Conservation (phyloP, 2,888 invertebrate species). For the Oscheius myriophilus region DNA sequence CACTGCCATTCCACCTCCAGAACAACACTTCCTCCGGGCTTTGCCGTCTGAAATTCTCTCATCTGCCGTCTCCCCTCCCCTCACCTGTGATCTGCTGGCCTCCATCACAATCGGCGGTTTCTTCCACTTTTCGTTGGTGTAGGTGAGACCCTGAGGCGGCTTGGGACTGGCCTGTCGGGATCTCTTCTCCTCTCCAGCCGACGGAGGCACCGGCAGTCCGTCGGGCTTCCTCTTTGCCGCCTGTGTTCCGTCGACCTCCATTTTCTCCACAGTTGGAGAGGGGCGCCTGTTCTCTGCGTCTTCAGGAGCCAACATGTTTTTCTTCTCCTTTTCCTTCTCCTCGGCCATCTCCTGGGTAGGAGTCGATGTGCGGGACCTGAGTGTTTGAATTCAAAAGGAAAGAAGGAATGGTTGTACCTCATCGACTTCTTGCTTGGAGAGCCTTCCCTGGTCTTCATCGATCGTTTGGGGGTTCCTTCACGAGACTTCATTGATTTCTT, state of each 20-base stretch:
- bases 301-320: slow-evolving; percentile 34
- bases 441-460: slow-evolving; percentile 64
- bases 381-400: background rate
- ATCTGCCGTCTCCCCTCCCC: slow-evolving; percentile 7
- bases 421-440: slow-evolving; percentile 65
- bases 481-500: slow-evolving; percentile 51
- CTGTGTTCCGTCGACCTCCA: slow-evolving; percentile 45
- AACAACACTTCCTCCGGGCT: slow-evolving; percentile 58
- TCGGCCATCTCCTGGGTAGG: slow-evolving; percentile 60
- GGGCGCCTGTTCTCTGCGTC: slow-evolving; percentile 16
- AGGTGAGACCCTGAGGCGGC: slow-evolving; percentile 31
- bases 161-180: slow-evolving; percentile 45
- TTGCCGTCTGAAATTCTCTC: slow-evolving; percentile 49
- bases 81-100: slow-evolving; percentile 64
- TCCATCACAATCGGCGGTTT: slow-evolving; percentile 66
- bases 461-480: slow-evolving; percentile 52
- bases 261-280: slow-evolving; percentile 49
- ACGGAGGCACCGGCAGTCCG: slow-evolving; percentile 41
- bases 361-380: slow-evolving; percentile 63
- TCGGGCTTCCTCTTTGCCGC: slow-evolving; percentile 47
- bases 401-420: background rate
- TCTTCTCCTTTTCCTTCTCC: slow-evolving; percentile 10
- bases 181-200: slow-evolving; percentile 53
- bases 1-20: slow-evolving; percentile 67
- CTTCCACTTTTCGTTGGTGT: slow-evolving; percentile 51